Evolutionary conservation across 92 coral and sea anemone species (phyloP).

Genomic region (Phenganax marumi): DNA sequence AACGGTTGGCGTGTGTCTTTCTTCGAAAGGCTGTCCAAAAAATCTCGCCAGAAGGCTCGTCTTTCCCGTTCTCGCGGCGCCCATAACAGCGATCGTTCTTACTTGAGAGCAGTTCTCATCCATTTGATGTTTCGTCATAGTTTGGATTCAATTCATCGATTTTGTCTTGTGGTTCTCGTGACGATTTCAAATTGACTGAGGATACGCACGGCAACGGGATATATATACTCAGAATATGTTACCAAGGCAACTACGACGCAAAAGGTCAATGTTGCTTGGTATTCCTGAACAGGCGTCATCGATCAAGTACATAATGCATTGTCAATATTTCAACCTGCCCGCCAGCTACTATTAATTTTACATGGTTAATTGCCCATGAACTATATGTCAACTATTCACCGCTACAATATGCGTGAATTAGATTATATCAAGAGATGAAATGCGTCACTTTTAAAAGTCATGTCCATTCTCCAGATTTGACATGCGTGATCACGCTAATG

Average conservation of each 20-base stretch:
- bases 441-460: too few species aligned
- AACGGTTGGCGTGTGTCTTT: constrained; percentile 69
- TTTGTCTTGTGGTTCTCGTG: neutral
- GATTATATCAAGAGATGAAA: too few species aligned
- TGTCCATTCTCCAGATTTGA: too few species aligned
- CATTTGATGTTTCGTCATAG: neutral
- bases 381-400: too few species aligned
- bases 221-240: neutral
- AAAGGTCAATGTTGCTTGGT: neutral
- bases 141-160: neutral
- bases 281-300: too few species aligned
- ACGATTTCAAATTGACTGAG: neutral
- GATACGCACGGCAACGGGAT: neutral
- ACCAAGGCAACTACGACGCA: neutral
- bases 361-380: too few species aligned
- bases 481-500: too few species aligned
- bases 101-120: neutral
- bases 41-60: constrained; percentile 68
- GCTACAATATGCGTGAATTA: too few species aligned
- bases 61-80: constrained; percentile 79
- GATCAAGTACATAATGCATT: too few species aligned
- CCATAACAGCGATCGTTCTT: constrained; percentile 81
- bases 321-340: too few species aligned
- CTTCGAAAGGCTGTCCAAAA: constrained; percentile 66
- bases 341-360: too few species aligned